Evolutionary conservation across 2,888 invertebrate species (phyloP).

Genomic region (Clepsis dumicolana): DNA sequence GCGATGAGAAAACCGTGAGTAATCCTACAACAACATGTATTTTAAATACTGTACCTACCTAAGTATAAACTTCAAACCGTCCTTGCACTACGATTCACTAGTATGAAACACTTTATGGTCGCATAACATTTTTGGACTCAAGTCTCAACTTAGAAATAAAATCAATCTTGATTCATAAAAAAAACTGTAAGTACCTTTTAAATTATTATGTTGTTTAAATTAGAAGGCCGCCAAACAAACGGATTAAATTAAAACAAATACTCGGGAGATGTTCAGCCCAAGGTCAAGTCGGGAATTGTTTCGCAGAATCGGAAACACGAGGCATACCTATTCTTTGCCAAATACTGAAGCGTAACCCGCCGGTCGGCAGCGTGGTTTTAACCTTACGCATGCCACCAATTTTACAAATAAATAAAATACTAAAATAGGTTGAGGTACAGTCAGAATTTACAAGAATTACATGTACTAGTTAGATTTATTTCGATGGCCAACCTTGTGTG

Average conservation of each 20-base stretch:
- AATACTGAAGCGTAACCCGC: not conserved
- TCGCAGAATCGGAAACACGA: conserved; percentile 62
- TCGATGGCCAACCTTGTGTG: too few relatives aligned
- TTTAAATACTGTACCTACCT: not conserved
- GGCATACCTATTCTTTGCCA: conserved; percentile 3
- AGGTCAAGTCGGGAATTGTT: conserved; percentile 71
- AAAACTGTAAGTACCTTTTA: too few relatives aligned
- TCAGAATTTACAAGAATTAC: too few relatives aligned
- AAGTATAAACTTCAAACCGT: not conserved
- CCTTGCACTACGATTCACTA: not conserved
- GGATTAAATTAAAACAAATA: conserved; percentile 80
- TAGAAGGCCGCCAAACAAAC: conserved; percentile 56
- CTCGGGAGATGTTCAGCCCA: conserved; percentile 73
- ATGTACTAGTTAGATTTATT: too few relatives aligned
- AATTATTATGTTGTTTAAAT: not conserved
- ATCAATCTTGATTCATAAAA: not conserved
- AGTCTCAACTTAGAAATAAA: not conserved
- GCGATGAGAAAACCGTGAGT: conserved; percentile 14
- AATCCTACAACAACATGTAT: not conserved
- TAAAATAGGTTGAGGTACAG: too few relatives aligned
- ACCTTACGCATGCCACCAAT: not conserved
- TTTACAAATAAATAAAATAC: too few relatives aligned
- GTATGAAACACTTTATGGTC: not conserved
- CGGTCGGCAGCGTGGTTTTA: not conserved
- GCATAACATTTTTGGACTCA: not conserved